A percentile compares a stretch with the other conserved stretches of the same genome.
Evolutionary conservation across 2,888 invertebrate genomes (phyloP).

Genomic region (Onthophagus sagittarius): DNA sequence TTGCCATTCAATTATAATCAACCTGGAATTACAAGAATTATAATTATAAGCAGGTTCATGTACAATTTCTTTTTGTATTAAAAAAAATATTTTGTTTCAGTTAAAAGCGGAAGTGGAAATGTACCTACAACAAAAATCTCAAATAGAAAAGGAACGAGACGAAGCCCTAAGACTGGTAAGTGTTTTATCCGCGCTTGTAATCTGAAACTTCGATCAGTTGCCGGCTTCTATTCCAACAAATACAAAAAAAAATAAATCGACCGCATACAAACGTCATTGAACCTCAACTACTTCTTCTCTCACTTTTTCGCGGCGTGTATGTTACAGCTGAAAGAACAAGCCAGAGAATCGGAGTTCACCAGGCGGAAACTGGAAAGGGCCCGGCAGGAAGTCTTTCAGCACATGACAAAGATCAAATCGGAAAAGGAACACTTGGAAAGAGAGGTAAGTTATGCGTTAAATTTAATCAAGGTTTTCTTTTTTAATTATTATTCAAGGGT

Average conservation of each 20-base stretch:
- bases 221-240: background rate
- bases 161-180: slow-evolving; percentile 50
- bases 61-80: slow-evolving; percentile 4
- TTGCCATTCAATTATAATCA: background rate
- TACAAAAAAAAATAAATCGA: background rate
- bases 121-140: slow-evolving; percentile 48
- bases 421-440: slow-evolving; percentile 56
- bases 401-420: slow-evolving; percentile 55
- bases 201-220: background rate
- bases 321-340: slow-evolving; percentile 54
- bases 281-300: slow-evolving; percentile 4
- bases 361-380: slow-evolving; percentile 56
- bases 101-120: slow-evolving; percentile 51
- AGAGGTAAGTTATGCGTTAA: slow-evolving; percentile 49
- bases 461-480: background rate
- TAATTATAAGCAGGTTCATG: too few species aligned
- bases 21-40: too few species aligned
- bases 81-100: slow-evolving; percentile 37
- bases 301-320: background rate
- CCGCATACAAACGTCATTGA: slow-evolving; percentile 3
- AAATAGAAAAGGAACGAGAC: slow-evolving; percentile 50
- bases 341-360: slow-evolving; percentile 55
- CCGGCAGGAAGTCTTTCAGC: slow-evolving; percentile 56
- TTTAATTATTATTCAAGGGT: background rate
- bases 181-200: slow-evolving; percentile 15